A percentile compares a stretch with the other conserved stretches of the same genome.
These are phyloP conservation scores for Brachirus orientalis DNA, from an alignment of 2,113 vertebrate genomes.

Conservation along the genomic window DNA sequence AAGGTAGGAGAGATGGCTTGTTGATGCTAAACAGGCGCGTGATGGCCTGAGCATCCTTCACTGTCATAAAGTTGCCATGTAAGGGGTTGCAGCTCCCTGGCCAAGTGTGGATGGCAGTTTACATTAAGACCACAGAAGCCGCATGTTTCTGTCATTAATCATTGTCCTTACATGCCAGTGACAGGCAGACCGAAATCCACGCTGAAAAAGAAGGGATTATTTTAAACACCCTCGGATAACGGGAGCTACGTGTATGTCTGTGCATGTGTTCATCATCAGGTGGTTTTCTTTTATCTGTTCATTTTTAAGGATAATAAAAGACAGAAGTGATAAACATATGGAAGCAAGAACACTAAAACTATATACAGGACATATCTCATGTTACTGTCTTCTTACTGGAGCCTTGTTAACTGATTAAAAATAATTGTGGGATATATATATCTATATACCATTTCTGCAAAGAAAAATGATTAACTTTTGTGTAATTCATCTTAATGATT, in stretches of 20 bases:
- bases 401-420: background rate
- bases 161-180: constrained; percentile 55
- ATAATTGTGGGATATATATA: background rate
- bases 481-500: background rate
- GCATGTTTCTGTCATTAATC: constrained; percentile 73
- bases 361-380: background rate
- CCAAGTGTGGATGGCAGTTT: constrained; percentile 57
- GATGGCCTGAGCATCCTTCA: constrained; percentile 71
- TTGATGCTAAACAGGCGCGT: constrained; percentile 76
- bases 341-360: background rate
- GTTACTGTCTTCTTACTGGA: background rate
- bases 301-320: constrained; percentile 18
- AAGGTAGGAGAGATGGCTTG: constrained; percentile 70
- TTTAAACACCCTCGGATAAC: constrained; percentile 57
- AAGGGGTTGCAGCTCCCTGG: constrained; percentile 65
- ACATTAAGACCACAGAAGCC: constrained; percentile 70
- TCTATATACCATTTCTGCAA: too few relatives aligned
- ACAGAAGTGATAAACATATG: constrained; percentile 1
- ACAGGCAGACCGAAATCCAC: constrained; percentile 49
- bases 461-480: background rate
- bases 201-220: constrained; percentile 55
- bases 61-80: constrained; percentile 80
- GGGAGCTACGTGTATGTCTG: background rate
- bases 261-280: constrained; percentile 30
- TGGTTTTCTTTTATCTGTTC: constrained; percentile 30